Conservation (phyloP, 2,113 vertebrate species). For the Chelonoidis abingdonii region DNA sequence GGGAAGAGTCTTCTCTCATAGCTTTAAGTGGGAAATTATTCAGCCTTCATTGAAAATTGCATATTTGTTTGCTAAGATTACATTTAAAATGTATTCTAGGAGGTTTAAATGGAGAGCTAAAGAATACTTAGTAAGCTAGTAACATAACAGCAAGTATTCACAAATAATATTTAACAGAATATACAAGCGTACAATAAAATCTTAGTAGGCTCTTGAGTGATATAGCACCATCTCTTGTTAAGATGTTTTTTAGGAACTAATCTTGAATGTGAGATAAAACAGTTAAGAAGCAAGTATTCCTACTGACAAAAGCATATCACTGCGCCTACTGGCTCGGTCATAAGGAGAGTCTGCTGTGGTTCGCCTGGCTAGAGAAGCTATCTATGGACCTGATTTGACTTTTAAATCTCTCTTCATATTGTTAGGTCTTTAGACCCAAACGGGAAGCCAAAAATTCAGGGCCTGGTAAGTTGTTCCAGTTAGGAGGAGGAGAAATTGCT, state of each 20-base stretch:
- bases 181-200: not conserved
- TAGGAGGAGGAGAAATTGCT: not conserved
- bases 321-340: not conserved
- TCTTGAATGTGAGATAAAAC: not conserved
- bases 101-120: slow-evolving; percentile 23
- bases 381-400: not conserved
- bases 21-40: not conserved
- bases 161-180: not conserved
- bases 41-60: not conserved
- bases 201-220: not conserved
- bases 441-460: not conserved
- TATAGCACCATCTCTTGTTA: not conserved
- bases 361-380: not conserved
- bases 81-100: slow-evolving; percentile 12
- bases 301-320: not conserved
- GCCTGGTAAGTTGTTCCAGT: not conserved
- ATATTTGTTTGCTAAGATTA: slow-evolving; percentile 1
- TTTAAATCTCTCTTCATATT: not conserved
- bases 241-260: not conserved
- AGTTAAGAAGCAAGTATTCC: not conserved
- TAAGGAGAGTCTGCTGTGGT: not conserved
- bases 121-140: slow-evolving; percentile 33
- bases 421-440: not conserved
- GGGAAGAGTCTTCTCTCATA: not conserved
- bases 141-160: not conserved